Evolutionary conservation across 1,140 invertebrate genomes (phyloP), one percentile per base, ranked within the genome.

Genomic region (Eubasilissa regina): DNA sequence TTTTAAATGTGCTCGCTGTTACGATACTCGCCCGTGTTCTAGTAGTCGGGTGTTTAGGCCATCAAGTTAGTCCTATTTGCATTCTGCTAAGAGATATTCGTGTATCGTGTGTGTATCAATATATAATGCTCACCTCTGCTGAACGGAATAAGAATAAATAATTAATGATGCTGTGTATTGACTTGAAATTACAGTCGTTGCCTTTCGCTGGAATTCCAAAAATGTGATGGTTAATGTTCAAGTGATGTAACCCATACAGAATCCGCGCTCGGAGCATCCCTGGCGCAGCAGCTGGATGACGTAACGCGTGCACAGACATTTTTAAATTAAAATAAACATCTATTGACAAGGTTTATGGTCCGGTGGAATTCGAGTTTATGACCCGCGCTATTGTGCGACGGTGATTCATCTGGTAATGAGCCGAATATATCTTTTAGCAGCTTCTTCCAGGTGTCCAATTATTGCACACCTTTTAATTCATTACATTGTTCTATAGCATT

Each of bases 341-440:
- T 13, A 66, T 43, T 66, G 62, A 66, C 62, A 66, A 66, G 44
- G 62, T 66, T 66, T 66, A 15, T 66, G 62, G 62, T 66, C 44
- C 44, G 3, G 1, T 51, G 35, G 62, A 45, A 45, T 45, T 66
- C 62, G 44, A 47, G 43, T 66, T 45, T n/a, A 66, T 66, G 62
- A 66, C 62, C 44, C 62, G 17, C 35, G n/a, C 62, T n/a, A 66
- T 47, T 66, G 62, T 66, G 43, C 35, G 43, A 0, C n/a, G 15
- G 19, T 66, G 62, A 66, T 45, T 66, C 62, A 66, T 0, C 44
- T 15, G 62, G 12, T 13, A 21, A 62, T 35, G 25, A 35, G 25
- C 48, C 9, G 48, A 15, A 51, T 1, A 51, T 15, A 8, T 13
- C 48, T 51, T 51, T 51, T 51, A 35, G 17, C 8, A 43, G 62